Evolutionary conservation across 2,888 invertebrate genomes (phyloP).

Genomic region (Cerastoderma edule): DNA sequence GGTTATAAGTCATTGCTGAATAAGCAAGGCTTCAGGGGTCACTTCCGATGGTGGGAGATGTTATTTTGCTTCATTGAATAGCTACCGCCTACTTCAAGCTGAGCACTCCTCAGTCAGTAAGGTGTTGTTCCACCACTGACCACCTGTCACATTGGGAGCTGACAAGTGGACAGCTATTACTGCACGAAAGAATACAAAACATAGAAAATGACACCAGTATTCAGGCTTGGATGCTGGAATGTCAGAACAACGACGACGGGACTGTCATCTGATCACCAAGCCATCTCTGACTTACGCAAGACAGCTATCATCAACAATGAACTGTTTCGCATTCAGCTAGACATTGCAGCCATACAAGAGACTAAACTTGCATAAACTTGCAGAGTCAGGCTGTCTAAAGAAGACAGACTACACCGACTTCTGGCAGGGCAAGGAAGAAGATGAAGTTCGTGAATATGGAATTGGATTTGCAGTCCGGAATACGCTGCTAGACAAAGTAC

Average conservation of each 20-base stretch:
- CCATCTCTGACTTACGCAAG: conserved; percentile 1
- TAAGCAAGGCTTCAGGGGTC: no score
- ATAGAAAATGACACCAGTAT: no score
- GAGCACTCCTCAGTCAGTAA: no score
- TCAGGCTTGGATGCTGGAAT: no score
- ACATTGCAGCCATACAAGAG: neutral
- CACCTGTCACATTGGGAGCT: no score
- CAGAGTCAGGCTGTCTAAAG: conserved; percentile 6
- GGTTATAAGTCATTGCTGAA: no score
- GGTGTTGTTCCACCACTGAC: no score
- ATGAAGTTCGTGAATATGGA: neutral
- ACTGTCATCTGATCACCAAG: conserved; percentile 1
- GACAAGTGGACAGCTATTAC: no score
- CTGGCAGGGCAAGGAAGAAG: conserved; percentile 1
- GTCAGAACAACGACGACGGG: conserved; percentile 7
- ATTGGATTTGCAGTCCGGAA: conserved; percentile 3
- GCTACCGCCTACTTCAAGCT: no score
- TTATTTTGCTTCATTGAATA: no score
- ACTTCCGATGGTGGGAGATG: no score
- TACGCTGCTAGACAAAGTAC: conserved; percentile 7
- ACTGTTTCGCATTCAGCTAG: neutral
- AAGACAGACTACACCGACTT: neutral
- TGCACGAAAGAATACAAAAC: no score
- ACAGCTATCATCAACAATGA: conserved; percentile 18
- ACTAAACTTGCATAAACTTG: conserved; percentile 3